These are phyloP conservation scores for Carassius auratus DNA, from an alignment of 2,113 vertebrate genomes.

Conservation along the genomic window DNA sequence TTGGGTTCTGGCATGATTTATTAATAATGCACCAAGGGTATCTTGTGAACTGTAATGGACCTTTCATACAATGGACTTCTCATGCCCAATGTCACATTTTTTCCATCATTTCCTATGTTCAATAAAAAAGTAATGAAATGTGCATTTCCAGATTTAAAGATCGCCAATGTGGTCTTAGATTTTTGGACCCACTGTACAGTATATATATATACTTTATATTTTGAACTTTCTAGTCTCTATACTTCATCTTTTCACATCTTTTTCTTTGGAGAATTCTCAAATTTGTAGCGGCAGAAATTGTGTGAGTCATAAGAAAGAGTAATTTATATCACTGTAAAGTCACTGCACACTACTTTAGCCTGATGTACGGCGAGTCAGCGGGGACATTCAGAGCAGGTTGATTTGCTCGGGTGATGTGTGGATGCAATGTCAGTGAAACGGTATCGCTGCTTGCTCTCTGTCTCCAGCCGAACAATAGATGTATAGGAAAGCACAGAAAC, in stretches of 20 bases:
- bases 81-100: not conserved
- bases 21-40: not conserved
- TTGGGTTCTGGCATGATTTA: not conserved
- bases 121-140: not conserved
- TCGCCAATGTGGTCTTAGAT: not conserved
- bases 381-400: not conserved
- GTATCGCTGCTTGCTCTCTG: not conserved
- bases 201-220: not conserved
- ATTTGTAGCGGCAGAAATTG: not conserved
- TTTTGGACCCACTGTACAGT: not conserved
- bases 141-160: not conserved
- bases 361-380: not conserved
- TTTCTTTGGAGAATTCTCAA: not conserved
- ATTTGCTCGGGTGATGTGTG: not conserved
- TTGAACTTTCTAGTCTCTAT: not conserved
- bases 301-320: not conserved
- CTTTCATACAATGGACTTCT: not conserved
- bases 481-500: not conserved
- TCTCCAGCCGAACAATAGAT: not conserved
- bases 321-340: not conserved
- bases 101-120: not conserved
- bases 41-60: conserved; percentile 1
- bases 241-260: not conserved
- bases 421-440: not conserved
- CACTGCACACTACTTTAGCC: not conserved